Base-by-base conservation (phyloP, 2,888 invertebrate species). In the Drosophila parthenogenetica region DNA sequence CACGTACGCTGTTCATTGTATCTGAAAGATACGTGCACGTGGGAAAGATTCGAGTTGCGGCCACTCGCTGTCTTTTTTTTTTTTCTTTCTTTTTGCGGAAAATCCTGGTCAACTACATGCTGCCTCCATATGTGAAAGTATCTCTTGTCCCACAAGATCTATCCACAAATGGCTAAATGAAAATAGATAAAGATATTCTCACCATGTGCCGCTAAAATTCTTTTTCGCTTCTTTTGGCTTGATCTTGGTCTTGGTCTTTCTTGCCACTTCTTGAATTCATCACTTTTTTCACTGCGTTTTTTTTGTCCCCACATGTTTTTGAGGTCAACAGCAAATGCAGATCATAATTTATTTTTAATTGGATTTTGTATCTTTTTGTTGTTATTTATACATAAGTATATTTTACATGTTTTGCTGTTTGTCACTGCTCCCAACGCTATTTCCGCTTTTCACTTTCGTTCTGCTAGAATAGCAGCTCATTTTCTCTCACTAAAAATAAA, bases 301-400 rank as follows among this genome's bases (percentile, higher is more conserved):
- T 8, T n/a, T 2, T 13, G 8, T 29, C 29, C 8, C 2, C 8
- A 29, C 29, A 29, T 35, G 35, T 10, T 17, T 69, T 50, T 58
- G 14, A 48, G 40, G 53, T 35, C 49, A 43, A 59, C 54, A 29
- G 53, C 63, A 69, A 70, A 81, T 73, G 67, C 68, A 73, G 63
- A 79, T 87, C 79, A 87, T 87, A 83, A 83, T 87, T 83, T 83
- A 83, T 84, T 85, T 87, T 79, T 79, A 87, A 83, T 87, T 83
- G 87, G 79, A 49, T 82, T 55, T 77, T 81, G 64, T 79, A 29
- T 29, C 29, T 29, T 75, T 66, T 58, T 67, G 51, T 75, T 78
- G 61, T 74, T 66, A 75, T 65, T 65, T 53, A 46, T 59, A 13
- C 25, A 39, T 16, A 25, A 32, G 25, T n/a, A 60, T 58, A 48